Conservation (phyloP, 1,140 invertebrate genomes). For the Paramacrobiotus metropolitanus region DNA sequence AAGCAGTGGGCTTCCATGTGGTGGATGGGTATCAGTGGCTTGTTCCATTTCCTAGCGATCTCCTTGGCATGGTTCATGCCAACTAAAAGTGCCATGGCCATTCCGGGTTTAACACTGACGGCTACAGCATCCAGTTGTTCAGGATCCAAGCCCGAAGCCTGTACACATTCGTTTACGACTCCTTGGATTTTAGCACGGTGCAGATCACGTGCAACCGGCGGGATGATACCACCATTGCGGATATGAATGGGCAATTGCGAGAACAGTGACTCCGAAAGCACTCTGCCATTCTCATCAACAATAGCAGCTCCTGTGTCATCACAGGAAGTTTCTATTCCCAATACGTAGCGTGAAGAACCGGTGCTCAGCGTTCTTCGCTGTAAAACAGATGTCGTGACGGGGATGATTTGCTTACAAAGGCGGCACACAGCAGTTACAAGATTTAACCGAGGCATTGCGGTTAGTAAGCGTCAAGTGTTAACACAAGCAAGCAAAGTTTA, state of each 20-base stretch:
- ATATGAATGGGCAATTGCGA: constrained; percentile 51
- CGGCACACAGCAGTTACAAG: too few relatives aligned
- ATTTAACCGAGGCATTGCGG: too few relatives aligned
- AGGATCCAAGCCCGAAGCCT: constrained; percentile 31
- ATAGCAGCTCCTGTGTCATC: constrained; percentile 80
- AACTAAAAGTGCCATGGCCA: constrained; percentile 48
- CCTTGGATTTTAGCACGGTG: constrained; percentile 52
- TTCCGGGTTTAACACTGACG: constrained; percentile 61
- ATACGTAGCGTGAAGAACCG: constrained; percentile 24
- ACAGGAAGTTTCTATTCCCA: constrained; percentile 95
- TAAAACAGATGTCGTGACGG: too few relatives aligned
- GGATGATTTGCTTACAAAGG: too few relatives aligned
- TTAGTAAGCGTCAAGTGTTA: too few relatives aligned
- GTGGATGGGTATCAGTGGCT: constrained; percentile 81
- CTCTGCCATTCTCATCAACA: constrained; percentile 38
- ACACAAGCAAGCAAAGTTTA: too few relatives aligned
- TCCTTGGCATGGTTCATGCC: constrained; percentile 62
- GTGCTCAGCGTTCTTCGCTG: too few relatives aligned
- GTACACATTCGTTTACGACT: constrained; percentile 42
- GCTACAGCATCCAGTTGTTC: constrained; percentile 66
- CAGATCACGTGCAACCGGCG: constrained; percentile 50
- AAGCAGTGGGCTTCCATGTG: constrained; percentile 98
- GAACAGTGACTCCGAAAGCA: constrained; percentile 50
- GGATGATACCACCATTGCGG: constrained; percentile 74
- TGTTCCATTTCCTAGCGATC: constrained; percentile 38